These are phyloP conservation scores for Drosophila nr. perissopoda DNA, from an alignment of 2,888 invertebrate species.

Conservation along the genomic window DNA sequence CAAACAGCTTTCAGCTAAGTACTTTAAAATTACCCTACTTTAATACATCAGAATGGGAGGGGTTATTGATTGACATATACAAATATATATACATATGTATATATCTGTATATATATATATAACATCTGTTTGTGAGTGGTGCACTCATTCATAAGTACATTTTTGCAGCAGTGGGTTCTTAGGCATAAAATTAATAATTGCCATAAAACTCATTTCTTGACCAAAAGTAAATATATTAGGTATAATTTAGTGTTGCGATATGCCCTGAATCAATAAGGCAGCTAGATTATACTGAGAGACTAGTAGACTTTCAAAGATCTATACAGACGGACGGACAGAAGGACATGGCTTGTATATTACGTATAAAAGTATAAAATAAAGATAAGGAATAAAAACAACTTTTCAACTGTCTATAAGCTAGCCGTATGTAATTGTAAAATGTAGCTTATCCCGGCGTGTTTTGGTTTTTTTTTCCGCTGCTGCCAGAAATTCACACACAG, in stretches of 20 bases:
- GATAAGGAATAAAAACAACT: background rate
- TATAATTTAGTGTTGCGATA: background rate
- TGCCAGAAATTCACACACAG: background rate
- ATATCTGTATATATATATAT: background rate
- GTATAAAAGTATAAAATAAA: background rate
- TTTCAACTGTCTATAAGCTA: background rate
- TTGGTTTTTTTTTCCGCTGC: background rate
- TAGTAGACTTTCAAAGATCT: background rate
- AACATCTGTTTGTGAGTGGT: conserved; percentile 10
- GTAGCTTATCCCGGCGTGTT: background rate
- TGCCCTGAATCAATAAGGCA: background rate
- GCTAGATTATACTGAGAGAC: background rate
- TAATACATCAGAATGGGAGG: background rate
- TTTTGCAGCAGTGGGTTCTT: background rate
- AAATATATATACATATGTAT: background rate
- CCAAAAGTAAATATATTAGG: background rate
- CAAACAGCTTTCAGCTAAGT: conserved; percentile 27
- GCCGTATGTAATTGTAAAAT: background rate
- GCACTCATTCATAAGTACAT: background rate
- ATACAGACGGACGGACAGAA: background rate
- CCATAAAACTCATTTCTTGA: background rate
- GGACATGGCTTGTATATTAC: background rate
- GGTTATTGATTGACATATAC: background rate
- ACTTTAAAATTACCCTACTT: conserved; percentile 4
- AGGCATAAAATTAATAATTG: background rate